Evolutionary conservation across 2,888 invertebrate species (phyloP), one percentile per base, ranked within the genome.

Genomic region (Papilio protenor): DNA sequence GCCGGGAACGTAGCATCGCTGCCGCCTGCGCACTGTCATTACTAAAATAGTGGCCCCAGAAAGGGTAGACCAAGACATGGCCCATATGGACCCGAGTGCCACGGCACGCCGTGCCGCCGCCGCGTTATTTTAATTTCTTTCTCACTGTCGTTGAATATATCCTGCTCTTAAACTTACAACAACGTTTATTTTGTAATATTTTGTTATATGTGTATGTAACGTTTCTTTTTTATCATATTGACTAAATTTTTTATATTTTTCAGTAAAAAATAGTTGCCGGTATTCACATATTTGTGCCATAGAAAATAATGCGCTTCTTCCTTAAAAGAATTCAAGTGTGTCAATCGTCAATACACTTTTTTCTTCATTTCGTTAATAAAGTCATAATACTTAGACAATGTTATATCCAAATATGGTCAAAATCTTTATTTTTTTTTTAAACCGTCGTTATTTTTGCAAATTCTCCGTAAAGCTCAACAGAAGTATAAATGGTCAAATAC

Each of bases 11-110:
- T 81, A 80, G 80, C 81, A 80, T 81, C 77, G 78, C 83, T 83
- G 84, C 92, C 93, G 93, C 93, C 93, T 94, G 94, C 91, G 83
- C 88, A 91, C 91, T 92, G 93, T 94, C 94, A 93, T 90, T 93
- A 93, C 91, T 89, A 91, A 94, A 94, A 94, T 94, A 94, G 93
- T 92, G 92, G 91, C 87, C 89, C 87, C 91, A 90, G 93, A 94
- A 94, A 94, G 94, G 94, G 94, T 94, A 92, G 91, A 86, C 87
- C 83, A 87, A 88, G 93, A 94, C 91, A 89, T 80, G 88, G 87
- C 87, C 90, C 94, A 93, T 93, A 92, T 94, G 94, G 94, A 89
- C 88, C 82, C 84, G 81, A 83, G 80, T 82, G 83, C 80, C 82
- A 79, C 79, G 82, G 81, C 66, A 16, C 33, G 40, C 33, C 78